Percentiles rank a stretch among this genome's conserved stretches.
These are phyloP conservation scores for Helogale parvula DNA, from an alignment of 2,113 vertebrate species.

Conservation along the genomic window DNA sequence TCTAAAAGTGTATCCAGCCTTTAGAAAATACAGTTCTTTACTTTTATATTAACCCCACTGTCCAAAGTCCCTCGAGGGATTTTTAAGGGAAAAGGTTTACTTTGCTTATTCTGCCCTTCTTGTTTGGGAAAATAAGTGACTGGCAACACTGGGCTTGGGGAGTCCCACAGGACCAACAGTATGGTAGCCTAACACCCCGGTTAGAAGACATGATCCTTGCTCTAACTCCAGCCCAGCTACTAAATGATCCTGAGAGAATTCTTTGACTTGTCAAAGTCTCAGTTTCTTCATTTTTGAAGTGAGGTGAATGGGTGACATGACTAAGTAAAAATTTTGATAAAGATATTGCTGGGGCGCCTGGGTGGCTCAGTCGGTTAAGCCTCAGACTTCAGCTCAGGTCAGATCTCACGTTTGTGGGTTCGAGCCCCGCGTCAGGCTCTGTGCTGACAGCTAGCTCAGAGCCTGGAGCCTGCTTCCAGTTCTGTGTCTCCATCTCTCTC, in stretches of 20 bases:
- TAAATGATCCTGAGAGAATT: neutral
- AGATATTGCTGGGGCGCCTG: neutral
- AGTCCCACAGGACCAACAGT: neutral
- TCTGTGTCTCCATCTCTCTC: too few species aligned
- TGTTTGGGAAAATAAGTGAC: neutral
- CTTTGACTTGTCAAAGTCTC: neutral
- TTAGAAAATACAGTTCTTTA: slow-evolving; percentile 42
- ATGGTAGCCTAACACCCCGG: neutral
- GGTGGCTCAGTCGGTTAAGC: too few species aligned
- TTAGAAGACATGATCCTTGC: neutral
- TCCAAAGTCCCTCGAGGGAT: neutral
- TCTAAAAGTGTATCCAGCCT: neutral
- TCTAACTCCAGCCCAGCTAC: neutral
- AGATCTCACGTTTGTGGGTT: too few species aligned
- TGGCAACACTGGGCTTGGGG: neutral
- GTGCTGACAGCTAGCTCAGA: too few species aligned
- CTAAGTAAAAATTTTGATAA: neutral
- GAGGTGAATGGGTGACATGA: neutral
- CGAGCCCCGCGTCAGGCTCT: too few species aligned
- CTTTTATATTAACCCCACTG: neutral
- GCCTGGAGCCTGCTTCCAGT: too few species aligned
- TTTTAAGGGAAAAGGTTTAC: slow-evolving; percentile 9
- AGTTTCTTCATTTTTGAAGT: neutral
- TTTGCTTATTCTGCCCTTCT: neutral
- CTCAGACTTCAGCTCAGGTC: too few species aligned